A percentile compares a stretch with the other conserved stretches of the same genome.
Conservation (phyloP, 2,113 vertebrate genomes). For the Antechinus stuartii region DNA sequence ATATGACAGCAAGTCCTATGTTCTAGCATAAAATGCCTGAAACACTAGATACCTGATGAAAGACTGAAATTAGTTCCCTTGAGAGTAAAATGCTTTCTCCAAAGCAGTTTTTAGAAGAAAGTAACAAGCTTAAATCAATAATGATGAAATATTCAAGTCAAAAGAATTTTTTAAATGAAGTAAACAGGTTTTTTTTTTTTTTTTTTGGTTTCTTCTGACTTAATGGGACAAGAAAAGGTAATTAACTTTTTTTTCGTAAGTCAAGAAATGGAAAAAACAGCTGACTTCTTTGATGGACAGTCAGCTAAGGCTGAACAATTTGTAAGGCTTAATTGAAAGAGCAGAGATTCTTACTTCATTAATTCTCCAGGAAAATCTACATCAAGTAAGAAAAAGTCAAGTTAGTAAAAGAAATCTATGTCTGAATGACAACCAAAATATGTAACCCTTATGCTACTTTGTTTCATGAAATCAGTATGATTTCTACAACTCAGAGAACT, state of each 20-base stretch:
- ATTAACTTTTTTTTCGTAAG: conserved; percentile 88
- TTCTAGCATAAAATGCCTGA: conserved; percentile 85
- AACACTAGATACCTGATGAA: conserved; percentile 80
- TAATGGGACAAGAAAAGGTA: conserved; percentile 86
- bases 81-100: conserved; percentile 92
- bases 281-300: conserved; percentile 83
- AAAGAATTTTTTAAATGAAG: conserved; percentile 94
- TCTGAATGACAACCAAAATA: conserved; percentile 87
- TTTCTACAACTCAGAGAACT: conserved; percentile 96
- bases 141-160: conserved; percentile 92
- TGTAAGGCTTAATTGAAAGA: conserved; percentile 73
- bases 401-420: conserved; percentile 86
- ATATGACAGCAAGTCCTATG: conserved; percentile 89
- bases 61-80: conserved; percentile 85
- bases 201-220: conserved; percentile 88
- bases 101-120: conserved; percentile 96
- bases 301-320: conserved; percentile 82
- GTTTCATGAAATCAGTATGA: conserved; percentile 83
- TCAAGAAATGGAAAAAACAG: conserved; percentile 90
- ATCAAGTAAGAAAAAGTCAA: conserved; percentile 84
- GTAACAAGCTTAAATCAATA: conserved; percentile 87
- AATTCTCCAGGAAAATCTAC: conserved; percentile 86
- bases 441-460: conserved; percentile 47
- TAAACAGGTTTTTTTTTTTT: conserved; percentile 77
- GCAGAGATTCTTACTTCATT: conserved; percentile 88